Evolutionary conservation across 1,140 invertebrate genomes (phyloP), one percentile per base, ranked within the genome.

Genomic region (Procambarus clarkii): DNA sequence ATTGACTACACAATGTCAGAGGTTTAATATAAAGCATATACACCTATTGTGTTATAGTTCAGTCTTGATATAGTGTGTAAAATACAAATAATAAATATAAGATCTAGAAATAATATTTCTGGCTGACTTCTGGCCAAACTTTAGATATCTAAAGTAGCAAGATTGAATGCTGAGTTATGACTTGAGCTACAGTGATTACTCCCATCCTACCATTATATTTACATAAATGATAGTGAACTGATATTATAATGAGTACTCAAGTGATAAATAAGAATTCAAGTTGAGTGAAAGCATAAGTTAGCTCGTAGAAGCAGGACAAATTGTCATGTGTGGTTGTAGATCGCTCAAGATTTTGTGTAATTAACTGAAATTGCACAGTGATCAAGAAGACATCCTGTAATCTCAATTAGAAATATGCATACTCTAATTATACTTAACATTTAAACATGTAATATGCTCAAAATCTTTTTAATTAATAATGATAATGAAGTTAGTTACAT

Each of bases 1-100:
- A 89, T 69, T 48, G 88, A 90, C 88, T 83, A 90, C 88, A 90
- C 88, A 83, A 80, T 90, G 79, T 90, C 69, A 83, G 45, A 90
- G 81, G 80, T 90, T 84, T 78, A 90, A 90, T 88, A 88, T 81
- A 81, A 88, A 58, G 86, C 86, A 88, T 81, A 88, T n/a, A 54
- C 69, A 74, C 15, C 69, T 34, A n/a, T 24, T 7, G 1, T 74
- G 69, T 74, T 74, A 34, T 74, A 74, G 24, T 74, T 74, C 69
- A 44, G 69, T 2, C 34, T 21, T 34, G 24, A 74, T 74, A 74
- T 74, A 74, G 24, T 74, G 21, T 74, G 69, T 34, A 74, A 34
- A 54, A 9, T 54, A 54, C 11, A n/a, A 71, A 71, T 7, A 74
- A 74, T 9, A 74, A 74, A 74, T 18, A 69, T 21, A 74, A 34